Evolutionary conservation across 2,797 vertebrate species (phyloP).

Genomic region (Malacoctenus gilli): DNA sequence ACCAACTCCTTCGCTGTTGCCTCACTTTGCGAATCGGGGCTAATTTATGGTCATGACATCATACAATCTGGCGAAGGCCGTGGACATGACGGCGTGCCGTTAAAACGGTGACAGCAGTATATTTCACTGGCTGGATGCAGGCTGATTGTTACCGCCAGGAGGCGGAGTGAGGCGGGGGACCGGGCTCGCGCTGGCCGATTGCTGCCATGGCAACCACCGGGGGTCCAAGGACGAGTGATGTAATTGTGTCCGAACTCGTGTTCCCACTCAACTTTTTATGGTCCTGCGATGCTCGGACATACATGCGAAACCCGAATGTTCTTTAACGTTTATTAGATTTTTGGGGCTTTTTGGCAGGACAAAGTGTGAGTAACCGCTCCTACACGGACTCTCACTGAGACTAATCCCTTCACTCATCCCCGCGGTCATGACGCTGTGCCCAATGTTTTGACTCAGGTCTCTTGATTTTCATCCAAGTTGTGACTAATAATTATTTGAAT

Average conservation of each 20-base stretch:
- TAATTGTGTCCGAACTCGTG: not conserved
- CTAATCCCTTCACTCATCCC: slow-evolving; percentile 21
- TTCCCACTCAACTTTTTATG: not conserved
- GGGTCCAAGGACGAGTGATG: slow-evolving; percentile 1
- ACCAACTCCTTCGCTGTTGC: slow-evolving; percentile 54
- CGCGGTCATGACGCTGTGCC: slow-evolving; percentile 30
- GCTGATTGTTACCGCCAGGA: too few relatives aligned
- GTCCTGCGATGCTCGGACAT: not conserved
- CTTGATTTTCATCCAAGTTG: slow-evolving; percentile 48
- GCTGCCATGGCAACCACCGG: slow-evolving; percentile 5
- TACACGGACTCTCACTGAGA: slow-evolving; percentile 4
- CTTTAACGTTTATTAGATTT: slow-evolving; percentile 6
- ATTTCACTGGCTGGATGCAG: slow-evolving; percentile 63
- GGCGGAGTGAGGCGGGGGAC: too few relatives aligned
- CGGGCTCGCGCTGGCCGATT: slow-evolving; percentile 24
- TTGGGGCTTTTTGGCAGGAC: not conserved
- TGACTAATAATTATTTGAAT: slow-evolving; percentile 71
- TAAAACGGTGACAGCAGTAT: slow-evolving; percentile 59
- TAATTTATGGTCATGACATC: slow-evolving; percentile 73
- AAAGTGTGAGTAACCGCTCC: slow-evolving; percentile 13
- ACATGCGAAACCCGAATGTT: slow-evolving; percentile 19
- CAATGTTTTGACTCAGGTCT: slow-evolving; percentile 49
- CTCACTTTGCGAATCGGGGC: slow-evolving; percentile 50
- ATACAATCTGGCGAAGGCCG: slow-evolving; percentile 55
- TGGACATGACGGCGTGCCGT: slow-evolving; percentile 47